Evolutionary conservation across 2,888 invertebrate species (phyloP).

Genomic region (Aporophyla nigra): DNA sequence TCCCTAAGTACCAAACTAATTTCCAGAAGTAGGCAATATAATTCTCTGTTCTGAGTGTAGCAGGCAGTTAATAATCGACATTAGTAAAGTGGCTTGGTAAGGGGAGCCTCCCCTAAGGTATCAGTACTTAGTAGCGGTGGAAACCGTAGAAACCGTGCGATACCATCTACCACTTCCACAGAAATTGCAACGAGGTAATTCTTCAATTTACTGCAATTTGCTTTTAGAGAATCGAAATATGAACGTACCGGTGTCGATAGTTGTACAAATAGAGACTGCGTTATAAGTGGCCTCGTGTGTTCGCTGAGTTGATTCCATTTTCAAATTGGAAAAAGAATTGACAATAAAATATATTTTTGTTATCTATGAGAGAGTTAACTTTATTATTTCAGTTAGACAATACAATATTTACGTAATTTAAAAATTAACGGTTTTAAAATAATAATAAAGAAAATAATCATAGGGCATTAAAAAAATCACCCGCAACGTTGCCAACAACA

Average conservation of each 20-base stretch:
- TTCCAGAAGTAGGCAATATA: conserved; percentile 66
- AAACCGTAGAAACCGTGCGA: conserved; percentile 57
- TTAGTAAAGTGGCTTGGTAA: conserved; percentile 65
- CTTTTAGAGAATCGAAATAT: conserved; percentile 74
- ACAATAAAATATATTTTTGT: not conserved
- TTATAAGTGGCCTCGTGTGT: not conserved
- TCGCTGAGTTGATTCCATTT: conserved; percentile 14
- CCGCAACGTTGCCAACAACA: no score
- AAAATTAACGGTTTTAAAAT: no score
- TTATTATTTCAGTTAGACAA: no score
- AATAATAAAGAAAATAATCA: no score
- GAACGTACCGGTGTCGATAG: conserved; percentile 39
- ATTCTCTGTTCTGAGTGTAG: conserved; percentile 63
- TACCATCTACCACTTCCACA: conserved; percentile 75
- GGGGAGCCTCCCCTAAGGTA: conserved; percentile 61
- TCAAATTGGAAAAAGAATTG: conserved; percentile 8
- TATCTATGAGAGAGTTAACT: no score
- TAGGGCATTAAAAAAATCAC: no score
- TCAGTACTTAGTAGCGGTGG: conserved; percentile 47
- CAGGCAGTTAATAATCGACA: conserved; percentile 69
- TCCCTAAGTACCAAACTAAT: conserved; percentile 62
- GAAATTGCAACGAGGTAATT: conserved; percentile 75
- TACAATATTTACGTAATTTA: no score
- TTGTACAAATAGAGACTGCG: conserved; percentile 28
- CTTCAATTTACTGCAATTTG: conserved; percentile 80